Evolutionary conservation across 2,888 invertebrate species (phyloP), one percentile per base, ranked within the genome.

Genomic region (Dasysyrphus albostriatus): DNA sequence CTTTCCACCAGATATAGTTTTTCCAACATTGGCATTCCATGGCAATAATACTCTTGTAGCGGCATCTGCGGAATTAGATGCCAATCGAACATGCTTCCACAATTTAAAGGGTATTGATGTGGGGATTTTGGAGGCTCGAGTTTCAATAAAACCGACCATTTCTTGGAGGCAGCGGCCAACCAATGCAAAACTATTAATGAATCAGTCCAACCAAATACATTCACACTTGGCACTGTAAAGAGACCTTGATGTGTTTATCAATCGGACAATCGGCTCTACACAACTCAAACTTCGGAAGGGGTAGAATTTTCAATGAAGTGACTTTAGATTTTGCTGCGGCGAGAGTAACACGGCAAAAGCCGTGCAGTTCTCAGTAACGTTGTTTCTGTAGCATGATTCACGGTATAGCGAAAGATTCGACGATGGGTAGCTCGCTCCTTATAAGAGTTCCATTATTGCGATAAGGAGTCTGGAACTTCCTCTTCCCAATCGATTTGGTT

Each of bases 341-440:
- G 9, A 87, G 19, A 10, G 37, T 16, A 1, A 42, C n/a, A 12
- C 77, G 59, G 24, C 80, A 87, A 44, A 88, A 83, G 1, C 51
- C 81, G 70, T 78, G 85, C 32, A 88, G 49, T 67, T 88, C 47
- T 39, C 67, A 67, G 16, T 67, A 39, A 39, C 58, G 16, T 54
- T 59, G 59, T 19, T 58, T 67, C 9, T 34, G 19, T 42, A 42
- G 19, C 14, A 84, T 56, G 10, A 75, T 19, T 67, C 78, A 16
- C 7, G 58, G 69, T 37, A 24, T 44, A 44, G 44, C 44, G 5
- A 44, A 44, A n/a, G 16, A 44, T 7, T 44, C 44, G 44, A 44
- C 44, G n/a, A 16, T 44, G n/a, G 7, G 44, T n/a, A 44, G 44
- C 44, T 44, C 44, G n/a, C 7, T 44, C 44, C 19, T 34, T 19